Percentiles rank a stretch among this genome's conserved stretches.
Conservation (phyloP, 2,888 invertebrate species). For the Scaptomyza caliginosa region DNA sequence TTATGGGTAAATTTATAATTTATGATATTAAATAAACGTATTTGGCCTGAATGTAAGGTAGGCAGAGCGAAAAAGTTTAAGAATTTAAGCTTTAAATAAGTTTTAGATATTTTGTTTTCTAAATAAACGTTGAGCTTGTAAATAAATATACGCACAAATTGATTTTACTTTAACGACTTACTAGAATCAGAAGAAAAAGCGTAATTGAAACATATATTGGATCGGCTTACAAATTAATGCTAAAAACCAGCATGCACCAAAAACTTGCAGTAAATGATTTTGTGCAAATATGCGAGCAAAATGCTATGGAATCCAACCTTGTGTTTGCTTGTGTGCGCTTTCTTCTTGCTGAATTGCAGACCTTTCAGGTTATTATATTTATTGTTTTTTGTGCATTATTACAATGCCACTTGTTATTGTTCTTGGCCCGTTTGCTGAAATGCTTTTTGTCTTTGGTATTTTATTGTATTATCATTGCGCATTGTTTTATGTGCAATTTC, state of each 20-base stretch:
- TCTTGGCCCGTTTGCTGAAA: slow-evolving; percentile 59
- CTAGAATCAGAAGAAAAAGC: neutral
- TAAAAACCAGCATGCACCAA: neutral
- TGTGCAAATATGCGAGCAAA: slow-evolving; percentile 46
- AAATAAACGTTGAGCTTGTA: no score
- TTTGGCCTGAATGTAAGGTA: no score
- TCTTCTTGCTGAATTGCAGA: slow-evolving; percentile 36
- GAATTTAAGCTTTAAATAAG: no score
- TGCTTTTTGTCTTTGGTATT: slow-evolving; percentile 70
- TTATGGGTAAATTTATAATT: slow-evolving; percentile 67
- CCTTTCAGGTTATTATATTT: slow-evolving; percentile 57
- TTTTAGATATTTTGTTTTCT: no score
- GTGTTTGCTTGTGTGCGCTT: slow-evolving; percentile 5
- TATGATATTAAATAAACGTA: no score
- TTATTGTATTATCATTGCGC: slow-evolving; percentile 75
- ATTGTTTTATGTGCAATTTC: slow-evolving; percentile 62
- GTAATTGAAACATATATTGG: slow-evolving; percentile 5
- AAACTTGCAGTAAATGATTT: slow-evolving; percentile 19
- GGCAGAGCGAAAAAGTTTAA: no score
- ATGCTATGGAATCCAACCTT: slow-evolving; percentile 17
- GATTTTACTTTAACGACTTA: neutral
- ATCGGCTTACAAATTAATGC: slow-evolving; percentile 33
- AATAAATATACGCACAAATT: neutral
- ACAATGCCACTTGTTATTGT: slow-evolving; percentile 62
- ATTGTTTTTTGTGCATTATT: slow-evolving; percentile 59